These are phyloP conservation scores for Bombus pascuorum DNA, from an alignment of 1,140 invertebrate species.

Conservation along the genomic window DNA sequence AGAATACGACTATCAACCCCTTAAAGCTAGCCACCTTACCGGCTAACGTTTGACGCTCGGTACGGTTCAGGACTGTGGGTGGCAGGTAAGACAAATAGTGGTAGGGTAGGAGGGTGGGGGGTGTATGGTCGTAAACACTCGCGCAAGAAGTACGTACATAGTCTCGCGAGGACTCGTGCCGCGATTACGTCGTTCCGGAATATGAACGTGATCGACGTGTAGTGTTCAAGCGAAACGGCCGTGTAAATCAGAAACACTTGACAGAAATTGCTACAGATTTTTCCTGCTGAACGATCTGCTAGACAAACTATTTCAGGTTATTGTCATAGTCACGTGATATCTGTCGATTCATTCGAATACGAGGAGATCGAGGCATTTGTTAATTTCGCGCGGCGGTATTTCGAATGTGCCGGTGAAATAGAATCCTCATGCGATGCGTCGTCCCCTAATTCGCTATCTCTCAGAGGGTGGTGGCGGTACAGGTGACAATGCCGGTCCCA, in stretches of 20 bases:
- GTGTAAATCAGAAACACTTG: background rate
- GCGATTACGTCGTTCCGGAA: conserved; percentile 42
- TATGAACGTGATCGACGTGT: conserved; percentile 1
- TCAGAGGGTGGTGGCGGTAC: conserved; percentile 78
- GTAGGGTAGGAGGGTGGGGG: background rate
- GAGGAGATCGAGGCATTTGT: background rate
- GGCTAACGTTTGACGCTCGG: background rate
- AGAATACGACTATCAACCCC: background rate
- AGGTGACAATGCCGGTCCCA: conserved; percentile 49
- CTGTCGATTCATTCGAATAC: background rate
- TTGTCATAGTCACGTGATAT: too few species aligned
- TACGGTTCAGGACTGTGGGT: conserved; percentile 32
- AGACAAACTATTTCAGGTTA: too few species aligned
- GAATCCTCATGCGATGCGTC: conserved; percentile 71
- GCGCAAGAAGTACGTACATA: conserved; percentile 43
- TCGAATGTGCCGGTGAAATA: conserved; percentile 48
- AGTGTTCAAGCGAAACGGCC: background rate
- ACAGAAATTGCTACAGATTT: background rate
- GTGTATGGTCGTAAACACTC: conserved; percentile 35
- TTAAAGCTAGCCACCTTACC: conserved; percentile 27
- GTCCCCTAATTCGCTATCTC: conserved; percentile 78
- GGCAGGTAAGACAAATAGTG: conserved; percentile 39
- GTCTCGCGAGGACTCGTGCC: conserved; percentile 47
- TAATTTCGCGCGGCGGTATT: background rate
- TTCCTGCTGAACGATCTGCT: background rate